Evolutionary conservation across 1,140 invertebrate species (phyloP).

Genomic region (Agrypnia vestita): DNA sequence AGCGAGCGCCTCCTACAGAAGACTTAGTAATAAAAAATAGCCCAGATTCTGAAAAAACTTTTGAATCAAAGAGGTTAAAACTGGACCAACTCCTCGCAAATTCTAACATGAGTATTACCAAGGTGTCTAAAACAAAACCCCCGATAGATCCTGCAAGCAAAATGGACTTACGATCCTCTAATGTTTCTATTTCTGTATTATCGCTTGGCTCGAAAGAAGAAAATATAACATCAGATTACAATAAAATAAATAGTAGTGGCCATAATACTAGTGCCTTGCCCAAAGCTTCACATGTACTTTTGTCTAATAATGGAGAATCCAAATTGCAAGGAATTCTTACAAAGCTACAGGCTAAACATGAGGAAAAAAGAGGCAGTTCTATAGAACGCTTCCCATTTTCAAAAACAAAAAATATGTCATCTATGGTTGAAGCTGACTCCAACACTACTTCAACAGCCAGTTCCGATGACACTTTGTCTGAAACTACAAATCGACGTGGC

Average conservation of each 20-base stretch:
- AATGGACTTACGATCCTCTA: constrained; percentile 38
- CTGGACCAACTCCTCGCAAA: constrained; percentile 68
- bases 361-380: constrained; percentile 46
- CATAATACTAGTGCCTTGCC: constrained; percentile 45
- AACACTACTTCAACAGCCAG: constrained; percentile 65
- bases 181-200: constrained; percentile 47
- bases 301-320: constrained; percentile 70
- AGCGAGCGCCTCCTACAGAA: constrained; percentile 30
- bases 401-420: constrained; percentile 62
- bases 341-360: constrained; percentile 66
- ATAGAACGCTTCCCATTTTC: constrained; percentile 45
- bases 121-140: constrained; percentile 59
- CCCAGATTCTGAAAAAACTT: constrained; percentile 64
- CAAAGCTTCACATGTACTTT: constrained; percentile 56
- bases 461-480: constrained; percentile 47
- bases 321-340: constrained; percentile 70
- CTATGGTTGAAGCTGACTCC: constrained; percentile 66
- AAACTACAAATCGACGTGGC: constrained; percentile 59
- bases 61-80: constrained; percentile 69
- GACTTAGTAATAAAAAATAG: constrained; percentile 49
- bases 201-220: constrained; percentile 50
- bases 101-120: constrained; percentile 66
- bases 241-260: constrained; percentile 42
- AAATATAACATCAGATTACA: constrained; percentile 47
- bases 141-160: constrained; percentile 6